A percentile compares a stretch with the other conserved stretches of the same genome.
Conservation (phyloP, 1,140 invertebrate species). For the Solen grandis region DNA sequence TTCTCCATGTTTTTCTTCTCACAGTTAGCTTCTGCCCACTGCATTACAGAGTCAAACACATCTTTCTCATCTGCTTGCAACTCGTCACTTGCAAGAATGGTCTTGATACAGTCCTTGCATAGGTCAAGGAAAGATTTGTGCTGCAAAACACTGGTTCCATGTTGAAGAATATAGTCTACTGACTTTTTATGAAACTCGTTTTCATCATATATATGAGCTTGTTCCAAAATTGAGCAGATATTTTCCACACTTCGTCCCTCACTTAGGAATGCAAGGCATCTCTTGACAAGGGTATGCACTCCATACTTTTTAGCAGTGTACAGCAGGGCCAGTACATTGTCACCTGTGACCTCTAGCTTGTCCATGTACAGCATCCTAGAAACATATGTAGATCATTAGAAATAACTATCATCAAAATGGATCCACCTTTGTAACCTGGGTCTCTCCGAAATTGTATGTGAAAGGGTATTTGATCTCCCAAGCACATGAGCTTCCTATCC, state of each 20-base stretch:
- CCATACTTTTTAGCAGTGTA: conserved; percentile 93
- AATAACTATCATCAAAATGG: neutral
- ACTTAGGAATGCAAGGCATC: conserved; percentile 90
- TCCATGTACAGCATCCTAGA: conserved; percentile 68
- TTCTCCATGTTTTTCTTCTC: conserved; percentile 48
- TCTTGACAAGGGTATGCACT: conserved; percentile 88
- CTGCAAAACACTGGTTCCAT: conserved; percentile 51
- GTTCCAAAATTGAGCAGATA: conserved; percentile 82
- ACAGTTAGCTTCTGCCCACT: conserved; percentile 61
- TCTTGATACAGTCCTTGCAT: conserved; percentile 51
- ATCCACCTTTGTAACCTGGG: neutral
- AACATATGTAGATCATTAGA: neutral
- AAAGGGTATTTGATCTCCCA: neutral
- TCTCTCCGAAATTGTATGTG: too few species aligned
- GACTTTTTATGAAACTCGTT: conserved; percentile 61
- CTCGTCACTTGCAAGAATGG: conserved; percentile 55
- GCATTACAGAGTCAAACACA: conserved; percentile 43
- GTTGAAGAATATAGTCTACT: conserved; percentile 56
- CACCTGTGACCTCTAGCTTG: conserved; percentile 84
- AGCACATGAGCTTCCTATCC: neutral
- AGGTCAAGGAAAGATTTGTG: conserved; percentile 60
- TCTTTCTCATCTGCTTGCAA: conserved; percentile 59
- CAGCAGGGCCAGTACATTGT: conserved; percentile 90
- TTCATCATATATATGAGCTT: conserved; percentile 68
- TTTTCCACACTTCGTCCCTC: conserved; percentile 89